Evolutionary conservation across 2,113 vertebrate species (phyloP).

Genomic region (Casuarius casuarius): DNA sequence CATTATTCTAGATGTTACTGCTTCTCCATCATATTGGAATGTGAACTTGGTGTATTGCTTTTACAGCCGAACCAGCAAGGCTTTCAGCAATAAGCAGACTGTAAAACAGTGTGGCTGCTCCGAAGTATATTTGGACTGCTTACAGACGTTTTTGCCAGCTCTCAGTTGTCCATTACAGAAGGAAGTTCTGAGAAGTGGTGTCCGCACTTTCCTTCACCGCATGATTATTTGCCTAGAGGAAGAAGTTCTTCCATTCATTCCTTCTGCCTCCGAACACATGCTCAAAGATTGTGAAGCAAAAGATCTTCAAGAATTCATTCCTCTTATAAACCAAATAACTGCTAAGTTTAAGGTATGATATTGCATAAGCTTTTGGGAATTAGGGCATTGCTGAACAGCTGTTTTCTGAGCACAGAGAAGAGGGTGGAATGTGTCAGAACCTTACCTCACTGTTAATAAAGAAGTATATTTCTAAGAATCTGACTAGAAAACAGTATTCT

Average conservation of each 20-base stretch:
- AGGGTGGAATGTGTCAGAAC: not conserved
- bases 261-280: slow-evolving; percentile 95
- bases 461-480: not conserved
- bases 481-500: not conserved
- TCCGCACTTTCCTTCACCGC: slow-evolving; percentile 96
- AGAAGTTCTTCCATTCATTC: slow-evolving; percentile 96
- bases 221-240: slow-evolving; percentile 99
- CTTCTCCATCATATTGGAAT: not conserved
- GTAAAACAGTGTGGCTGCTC: slow-evolving; percentile 97
- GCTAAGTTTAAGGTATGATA: slow-evolving; percentile 93
- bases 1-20: not conserved
- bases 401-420: not conserved
- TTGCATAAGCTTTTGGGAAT: not conserved
- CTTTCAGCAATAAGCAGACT: slow-evolving; percentile 99
- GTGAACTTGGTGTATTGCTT: not conserved
- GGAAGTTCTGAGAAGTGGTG: slow-evolving; percentile 88
- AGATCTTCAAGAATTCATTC: slow-evolving; percentile 99
- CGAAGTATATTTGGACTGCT: slow-evolving; percentile 94
- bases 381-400: not conserved
- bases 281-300: slow-evolving; percentile 97
- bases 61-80: slow-evolving; percentile 95
- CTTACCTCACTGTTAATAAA: not conserved
- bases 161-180: slow-evolving; percentile 94
- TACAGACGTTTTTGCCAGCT: slow-evolving; percentile 93
- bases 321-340: slow-evolving; percentile 98